Evolutionary conservation across 2,888 invertebrate species (phyloP).

Genomic region (Trisateles emortualis): DNA sequence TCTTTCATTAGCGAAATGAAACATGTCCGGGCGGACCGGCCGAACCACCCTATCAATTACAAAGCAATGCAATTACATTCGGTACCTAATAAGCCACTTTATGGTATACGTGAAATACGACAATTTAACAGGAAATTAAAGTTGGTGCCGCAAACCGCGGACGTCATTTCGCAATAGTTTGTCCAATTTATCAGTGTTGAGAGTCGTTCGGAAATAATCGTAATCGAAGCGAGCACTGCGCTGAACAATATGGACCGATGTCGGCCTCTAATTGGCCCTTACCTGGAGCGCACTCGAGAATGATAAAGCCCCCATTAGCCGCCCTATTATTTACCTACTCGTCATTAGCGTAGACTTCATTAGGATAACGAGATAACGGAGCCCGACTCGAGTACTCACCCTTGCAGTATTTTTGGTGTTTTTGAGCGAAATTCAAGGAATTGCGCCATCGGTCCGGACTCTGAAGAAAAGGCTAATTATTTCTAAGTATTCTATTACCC

Average conservation of each 20-base stretch:
- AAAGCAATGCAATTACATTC: slow-evolving; percentile 52
- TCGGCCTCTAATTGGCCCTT: slow-evolving; percentile 87
- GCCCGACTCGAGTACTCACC: slow-evolving; percentile 72
- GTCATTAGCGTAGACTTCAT: slow-evolving; percentile 87
- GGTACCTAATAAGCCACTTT: slow-evolving; percentile 51
- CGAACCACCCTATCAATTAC: slow-evolving; percentile 50
- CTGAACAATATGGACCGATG: slow-evolving; percentile 86
- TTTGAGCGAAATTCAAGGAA: slow-evolving; percentile 72
- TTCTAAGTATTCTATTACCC: slow-evolving; percentile 59
- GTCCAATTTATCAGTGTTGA: slow-evolving; percentile 85
- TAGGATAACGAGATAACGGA: slow-evolving; percentile 87
- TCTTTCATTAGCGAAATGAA: slow-evolving; percentile 53
- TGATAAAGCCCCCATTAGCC: slow-evolving; percentile 87
- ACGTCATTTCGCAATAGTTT: slow-evolving; percentile 84
- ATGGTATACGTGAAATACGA: slow-evolving; percentile 58
- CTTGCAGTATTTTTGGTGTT: slow-evolving; percentile 77
- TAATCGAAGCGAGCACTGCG: slow-evolving; percentile 83
- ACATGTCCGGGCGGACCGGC: slow-evolving; percentile 40
- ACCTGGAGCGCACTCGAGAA: slow-evolving; percentile 87
- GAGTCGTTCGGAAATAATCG: slow-evolving; percentile 84
- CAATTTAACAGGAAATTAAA: slow-evolving; percentile 78
- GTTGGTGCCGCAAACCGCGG: slow-evolving; percentile 73
- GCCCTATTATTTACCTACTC: slow-evolving; percentile 87
- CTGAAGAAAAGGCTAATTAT: slow-evolving; percentile 72
- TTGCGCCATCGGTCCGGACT: slow-evolving; percentile 52